These are phyloP conservation scores for Onychostruthus taczanowskii DNA, from an alignment of 2,113 vertebrate genomes.

Conservation along the genomic window DNA sequence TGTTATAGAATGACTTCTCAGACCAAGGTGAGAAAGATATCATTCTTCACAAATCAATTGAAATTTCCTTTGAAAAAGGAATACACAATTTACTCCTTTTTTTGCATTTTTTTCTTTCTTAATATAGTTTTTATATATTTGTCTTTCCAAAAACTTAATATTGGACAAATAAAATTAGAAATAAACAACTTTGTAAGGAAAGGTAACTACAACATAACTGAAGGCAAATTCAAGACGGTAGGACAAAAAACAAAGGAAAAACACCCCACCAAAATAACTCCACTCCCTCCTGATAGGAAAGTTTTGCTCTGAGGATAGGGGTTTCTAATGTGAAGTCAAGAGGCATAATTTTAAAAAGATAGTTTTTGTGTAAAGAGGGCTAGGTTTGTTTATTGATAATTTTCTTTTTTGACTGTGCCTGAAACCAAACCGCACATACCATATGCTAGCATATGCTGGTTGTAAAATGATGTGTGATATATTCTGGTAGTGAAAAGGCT, in stretches of 20 bases:
- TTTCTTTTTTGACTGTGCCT: background rate
- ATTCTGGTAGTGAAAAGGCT: background rate
- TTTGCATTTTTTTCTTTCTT: background rate
- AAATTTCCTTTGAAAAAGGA: background rate
- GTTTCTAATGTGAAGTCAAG: background rate
- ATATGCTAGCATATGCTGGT: background rate
- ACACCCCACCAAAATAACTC: background rate
- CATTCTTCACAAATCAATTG: background rate
- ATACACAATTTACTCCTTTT: fast-evolving
- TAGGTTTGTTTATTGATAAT: background rate
- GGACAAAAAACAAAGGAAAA: background rate
- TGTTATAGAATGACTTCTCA: background rate
- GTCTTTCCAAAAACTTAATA: background rate
- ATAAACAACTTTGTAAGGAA: background rate
- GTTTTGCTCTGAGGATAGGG: background rate
- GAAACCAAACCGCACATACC: background rate
- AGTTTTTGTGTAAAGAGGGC: background rate
- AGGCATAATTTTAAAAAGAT: background rate
- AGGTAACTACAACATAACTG: background rate
- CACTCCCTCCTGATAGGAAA: background rate
- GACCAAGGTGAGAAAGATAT: background rate
- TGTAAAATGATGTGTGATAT: background rate
- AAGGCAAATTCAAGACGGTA: fast-evolving
- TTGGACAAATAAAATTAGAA: background rate
- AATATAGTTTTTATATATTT: background rate